Evolutionary conservation across 2,888 invertebrate species (phyloP).

Genomic region (Rugalucina vietnamica): DNA sequence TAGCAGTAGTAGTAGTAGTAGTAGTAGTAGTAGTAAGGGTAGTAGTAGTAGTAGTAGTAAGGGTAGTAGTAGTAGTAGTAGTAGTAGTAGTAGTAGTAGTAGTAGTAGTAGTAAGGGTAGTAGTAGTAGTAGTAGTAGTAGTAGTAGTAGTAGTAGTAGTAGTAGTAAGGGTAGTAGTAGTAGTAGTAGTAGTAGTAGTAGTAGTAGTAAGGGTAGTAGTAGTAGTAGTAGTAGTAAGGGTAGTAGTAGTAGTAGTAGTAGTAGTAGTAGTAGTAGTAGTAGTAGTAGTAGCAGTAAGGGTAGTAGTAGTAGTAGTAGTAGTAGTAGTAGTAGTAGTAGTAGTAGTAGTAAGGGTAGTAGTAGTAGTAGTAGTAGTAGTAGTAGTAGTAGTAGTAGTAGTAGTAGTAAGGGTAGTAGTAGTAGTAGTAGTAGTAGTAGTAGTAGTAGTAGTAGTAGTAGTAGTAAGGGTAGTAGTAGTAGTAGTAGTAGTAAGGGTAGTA

Average conservation of each 20-base stretch:
- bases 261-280: conserved; percentile 50
- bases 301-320: background rate
- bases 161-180: background rate
- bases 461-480: conserved; percentile 19
- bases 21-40: background rate
- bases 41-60: conserved; percentile 20
- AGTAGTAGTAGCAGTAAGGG: conserved; percentile 39
- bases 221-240: conserved; percentile 50
- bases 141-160: conserved; percentile 11
- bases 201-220: conserved; percentile 25
- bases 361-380: conserved; percentile 34
- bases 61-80: conserved; percentile 49
- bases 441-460: conserved; percentile 41
- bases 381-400: conserved; percentile 48
- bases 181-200: conserved; percentile 19
- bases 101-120: conserved; percentile 53
- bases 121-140: conserved; percentile 52
- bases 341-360: conserved; percentile 8
- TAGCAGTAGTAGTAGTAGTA: background rate
- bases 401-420: conserved; percentile 50
- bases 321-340: background rate
- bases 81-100: conserved; percentile 52
- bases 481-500: conserved; percentile 33
- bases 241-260: conserved; percentile 52
- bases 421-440: conserved; percentile 45